phyloP scores from a whole-genome alignment of 2,113 vertebrate genomes.

The Puffinus mauretanicus region DNA sequence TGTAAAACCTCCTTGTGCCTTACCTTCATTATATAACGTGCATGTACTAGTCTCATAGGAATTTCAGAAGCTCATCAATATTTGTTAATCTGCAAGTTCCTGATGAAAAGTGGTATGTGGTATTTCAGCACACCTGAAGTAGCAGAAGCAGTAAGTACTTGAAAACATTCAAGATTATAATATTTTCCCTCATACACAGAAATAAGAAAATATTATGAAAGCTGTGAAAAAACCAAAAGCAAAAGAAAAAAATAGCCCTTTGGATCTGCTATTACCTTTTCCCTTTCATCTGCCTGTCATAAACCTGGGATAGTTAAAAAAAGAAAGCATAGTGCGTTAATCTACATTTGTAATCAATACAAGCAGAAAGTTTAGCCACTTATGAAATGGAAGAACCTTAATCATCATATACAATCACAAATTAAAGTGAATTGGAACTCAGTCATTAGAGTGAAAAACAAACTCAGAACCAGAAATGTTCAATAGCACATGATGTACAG shows the following conservation, averaged over 20 bases:
- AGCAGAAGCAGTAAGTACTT: constrained; percentile 38
- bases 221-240: not conserved
- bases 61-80: constrained; percentile 54
- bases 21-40: not conserved
- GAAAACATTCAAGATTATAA: constrained; percentile 39
- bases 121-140: constrained; percentile 49
- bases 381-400: not conserved
- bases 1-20: constrained; percentile 1
- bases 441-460: not conserved
- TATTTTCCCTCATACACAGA: constrained; percentile 34
- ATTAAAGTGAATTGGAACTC: not conserved
- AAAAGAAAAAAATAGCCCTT: not conserved
- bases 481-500: not conserved
- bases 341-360: not conserved
- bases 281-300: not conserved
- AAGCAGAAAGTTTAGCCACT: not conserved
- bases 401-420: not conserved
- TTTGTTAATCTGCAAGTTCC: constrained; percentile 53
- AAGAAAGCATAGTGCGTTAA: not conserved
- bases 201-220: constrained; percentile 50
- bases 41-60: not conserved
- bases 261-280: not conserved
- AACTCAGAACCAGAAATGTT: not conserved
- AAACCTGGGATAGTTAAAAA: not conserved
- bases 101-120: constrained; percentile 40